These are phyloP conservation scores for Imbricaverruca yamaguchii DNA, from an alignment of 2,888 invertebrate species.

Conservation along the genomic window DNA sequence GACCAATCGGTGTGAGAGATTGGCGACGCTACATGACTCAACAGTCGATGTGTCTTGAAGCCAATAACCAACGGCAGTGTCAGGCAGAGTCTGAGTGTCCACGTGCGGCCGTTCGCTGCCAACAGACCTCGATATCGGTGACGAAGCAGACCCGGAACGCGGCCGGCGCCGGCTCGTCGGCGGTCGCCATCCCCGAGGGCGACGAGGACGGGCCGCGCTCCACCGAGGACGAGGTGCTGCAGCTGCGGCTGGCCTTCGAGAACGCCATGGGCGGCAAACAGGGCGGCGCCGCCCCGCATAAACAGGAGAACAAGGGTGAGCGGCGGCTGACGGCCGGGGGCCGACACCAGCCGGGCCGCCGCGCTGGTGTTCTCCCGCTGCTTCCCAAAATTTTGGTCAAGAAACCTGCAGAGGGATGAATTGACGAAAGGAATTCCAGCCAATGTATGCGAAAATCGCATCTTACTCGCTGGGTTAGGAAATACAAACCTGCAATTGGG, in stretches of 20 bases:
- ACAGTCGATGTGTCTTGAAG: too few relatives aligned
- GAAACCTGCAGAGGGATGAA: too few relatives aligned
- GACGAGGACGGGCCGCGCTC: constrained; percentile 26
- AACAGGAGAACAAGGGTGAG: constrained; percentile 9
- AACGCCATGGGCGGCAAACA: constrained; percentile 46
- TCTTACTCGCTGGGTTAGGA: too few relatives aligned
- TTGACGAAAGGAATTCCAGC: too few relatives aligned
- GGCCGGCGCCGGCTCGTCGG: background rate
- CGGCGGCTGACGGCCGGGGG: background rate
- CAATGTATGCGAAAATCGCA: too few relatives aligned
- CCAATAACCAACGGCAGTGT: too few relatives aligned
- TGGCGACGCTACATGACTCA: too few relatives aligned
- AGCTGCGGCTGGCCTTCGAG: constrained; percentile 39
- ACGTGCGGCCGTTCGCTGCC: too few relatives aligned
- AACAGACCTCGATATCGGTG: background rate
- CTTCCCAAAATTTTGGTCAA: too few relatives aligned
- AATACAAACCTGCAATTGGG: too few relatives aligned
- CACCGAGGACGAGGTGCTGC: constrained; percentile 35
- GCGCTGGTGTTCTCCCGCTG: background rate
- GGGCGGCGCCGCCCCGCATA: constrained; percentile 29
- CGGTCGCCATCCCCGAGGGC: constrained; percentile 28
- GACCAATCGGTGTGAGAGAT: too few relatives aligned
- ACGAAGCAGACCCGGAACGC: background rate
- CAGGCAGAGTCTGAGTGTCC: too few relatives aligned
- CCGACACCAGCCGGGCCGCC: background rate